A percentile compares a stretch with the other conserved stretches of the same genome.
Evolutionary conservation across 2,113 vertebrate genomes (phyloP).

Genomic region (Myxocyprinus asiaticus): DNA sequence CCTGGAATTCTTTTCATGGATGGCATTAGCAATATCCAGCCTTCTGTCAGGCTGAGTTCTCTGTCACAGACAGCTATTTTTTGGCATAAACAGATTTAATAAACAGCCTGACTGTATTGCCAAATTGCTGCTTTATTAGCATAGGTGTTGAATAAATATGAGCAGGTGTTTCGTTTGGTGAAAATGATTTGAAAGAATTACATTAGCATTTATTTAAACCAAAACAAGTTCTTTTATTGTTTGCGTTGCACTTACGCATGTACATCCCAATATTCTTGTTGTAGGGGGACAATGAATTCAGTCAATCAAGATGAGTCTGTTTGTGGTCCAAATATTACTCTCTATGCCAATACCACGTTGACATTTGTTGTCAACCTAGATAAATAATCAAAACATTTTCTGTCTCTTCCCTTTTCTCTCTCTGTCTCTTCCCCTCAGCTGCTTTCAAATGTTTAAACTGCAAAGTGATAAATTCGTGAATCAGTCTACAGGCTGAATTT

Average conservation of each 20-base stretch:
- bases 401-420: not conserved
- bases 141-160: conserved; percentile 4
- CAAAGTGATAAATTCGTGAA: not conserved
- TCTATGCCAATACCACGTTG: conserved; percentile 6
- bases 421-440: no score
- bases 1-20: conserved; percentile 49
- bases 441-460: not conserved
- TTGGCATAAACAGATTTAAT: conserved; percentile 23
- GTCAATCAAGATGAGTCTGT: conserved; percentile 1
- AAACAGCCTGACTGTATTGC: conserved; percentile 23
- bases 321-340: not conserved
- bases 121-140: conserved; percentile 2
- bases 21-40: conserved; percentile 35
- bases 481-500: not conserved
- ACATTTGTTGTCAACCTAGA: conserved; percentile 12
- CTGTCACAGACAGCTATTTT: conserved; percentile 20
- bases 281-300: conserved; percentile 3
- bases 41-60: conserved; percentile 43
- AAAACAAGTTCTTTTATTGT: conserved; percentile 18
- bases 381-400: conserved; percentile 40
- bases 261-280: not conserved
- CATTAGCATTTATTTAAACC: conserved; percentile 9
- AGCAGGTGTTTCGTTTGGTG: not conserved
- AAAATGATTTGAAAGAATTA: not conserved
- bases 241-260: not conserved